A percentile compares a stretch with the other conserved stretches of the same genome.
Conservation (phyloP, 2,797 vertebrate species). For the Graptemys geographica region DNA sequence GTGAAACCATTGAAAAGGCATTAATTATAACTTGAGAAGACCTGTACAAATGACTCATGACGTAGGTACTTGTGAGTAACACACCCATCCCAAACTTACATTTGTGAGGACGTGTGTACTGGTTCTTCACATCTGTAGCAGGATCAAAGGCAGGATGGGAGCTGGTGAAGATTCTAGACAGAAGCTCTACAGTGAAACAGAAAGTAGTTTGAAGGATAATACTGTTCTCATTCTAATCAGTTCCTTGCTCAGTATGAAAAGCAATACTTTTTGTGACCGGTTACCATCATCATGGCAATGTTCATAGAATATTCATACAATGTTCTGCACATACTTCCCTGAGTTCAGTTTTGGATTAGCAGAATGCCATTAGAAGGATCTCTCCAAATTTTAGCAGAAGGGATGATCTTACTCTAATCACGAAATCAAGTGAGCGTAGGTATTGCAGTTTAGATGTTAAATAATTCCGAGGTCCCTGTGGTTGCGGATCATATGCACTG, state of each 20-base stretch:
- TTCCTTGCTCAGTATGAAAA: background rate
- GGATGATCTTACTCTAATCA: background rate
- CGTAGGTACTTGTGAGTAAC: background rate
- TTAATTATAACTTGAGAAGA: background rate
- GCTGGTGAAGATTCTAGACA: background rate
- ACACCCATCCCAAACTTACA: background rate
- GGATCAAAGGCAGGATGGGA: background rate
- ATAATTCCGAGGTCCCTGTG: background rate
- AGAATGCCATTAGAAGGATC: conserved; percentile 7
- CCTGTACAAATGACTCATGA: background rate
- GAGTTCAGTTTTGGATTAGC: background rate
- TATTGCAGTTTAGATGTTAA: background rate
- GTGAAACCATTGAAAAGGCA: too few relatives aligned
- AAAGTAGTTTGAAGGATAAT: background rate
- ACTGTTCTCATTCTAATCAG: background rate
- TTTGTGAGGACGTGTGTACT: background rate
- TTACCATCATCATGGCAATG: background rate
- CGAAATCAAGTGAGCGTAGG: background rate
- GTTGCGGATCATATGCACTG: background rate
- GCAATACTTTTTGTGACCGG: background rate
- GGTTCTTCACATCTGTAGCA: background rate
- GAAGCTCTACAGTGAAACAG: background rate
- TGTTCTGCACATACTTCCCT: background rate
- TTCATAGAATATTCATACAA: background rate
- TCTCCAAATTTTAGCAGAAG: background rate